These are phyloP conservation scores for Colistium nudipinnis DNA, from an alignment of 2,113 vertebrate genomes.

Conservation along the genomic window DNA sequence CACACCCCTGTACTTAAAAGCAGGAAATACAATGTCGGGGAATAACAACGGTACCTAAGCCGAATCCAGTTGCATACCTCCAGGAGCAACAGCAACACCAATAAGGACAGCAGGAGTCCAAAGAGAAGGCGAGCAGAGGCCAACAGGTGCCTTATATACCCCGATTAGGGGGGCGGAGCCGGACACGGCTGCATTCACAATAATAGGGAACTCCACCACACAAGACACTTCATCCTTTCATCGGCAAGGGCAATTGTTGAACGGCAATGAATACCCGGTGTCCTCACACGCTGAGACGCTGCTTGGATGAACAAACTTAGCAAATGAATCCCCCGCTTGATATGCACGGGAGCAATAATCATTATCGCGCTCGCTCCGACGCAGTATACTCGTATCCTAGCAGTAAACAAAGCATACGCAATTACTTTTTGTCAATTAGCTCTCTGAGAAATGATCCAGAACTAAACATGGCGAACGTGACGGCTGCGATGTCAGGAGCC, in stretches of 20 bases:
- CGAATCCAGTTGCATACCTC: no score
- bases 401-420: constrained; percentile 66
- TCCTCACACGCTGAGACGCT: constrained; percentile 30
- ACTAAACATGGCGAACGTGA: constrained; percentile 27
- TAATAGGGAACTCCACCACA: no score
- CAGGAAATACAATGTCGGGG: no score
- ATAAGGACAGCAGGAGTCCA: no score
- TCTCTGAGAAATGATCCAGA: constrained; percentile 53
- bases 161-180: no score
- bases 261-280: constrained; percentile 38
- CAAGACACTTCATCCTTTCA: constrained; percentile 50
- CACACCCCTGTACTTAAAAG: no score
- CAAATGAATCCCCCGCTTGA: constrained; percentile 62
- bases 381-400: constrained; percentile 50
- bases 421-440: constrained; percentile 69
- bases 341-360: constrained; percentile 62
- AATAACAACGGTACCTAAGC: no score
- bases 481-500: constrained; percentile 29
- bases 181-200: no score
- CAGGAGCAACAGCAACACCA: no score
- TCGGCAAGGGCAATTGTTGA: constrained; percentile 59
- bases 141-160: no score
- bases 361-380: constrained; percentile 61
- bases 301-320: constrained; percentile 54
- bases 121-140: no score